A percentile compares a stretch with the other conserved stretches of the same genome.
These are phyloP conservation scores for Astur gentilis DNA, from an alignment of 2,113 vertebrate species.

Conservation along the genomic window DNA sequence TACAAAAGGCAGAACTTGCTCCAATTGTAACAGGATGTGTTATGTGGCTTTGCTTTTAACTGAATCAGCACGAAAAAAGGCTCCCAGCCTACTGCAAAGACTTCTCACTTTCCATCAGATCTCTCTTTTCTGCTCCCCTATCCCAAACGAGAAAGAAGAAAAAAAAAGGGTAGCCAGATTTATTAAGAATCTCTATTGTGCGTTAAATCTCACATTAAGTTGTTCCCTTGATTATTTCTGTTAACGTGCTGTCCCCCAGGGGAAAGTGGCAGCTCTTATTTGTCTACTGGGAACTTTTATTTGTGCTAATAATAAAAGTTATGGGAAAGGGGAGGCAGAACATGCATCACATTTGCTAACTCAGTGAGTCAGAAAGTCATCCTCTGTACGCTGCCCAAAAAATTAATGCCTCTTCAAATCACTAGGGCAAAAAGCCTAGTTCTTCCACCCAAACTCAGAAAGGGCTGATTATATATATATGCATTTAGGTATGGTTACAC, in stretches of 20 bases:
- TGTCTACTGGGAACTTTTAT: slow-evolving; percentile 33
- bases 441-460: background rate
- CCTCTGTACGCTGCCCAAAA: background rate
- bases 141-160: background rate
- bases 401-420: background rate
- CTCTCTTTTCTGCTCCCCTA: background rate
- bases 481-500: background rate
- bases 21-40: background rate
- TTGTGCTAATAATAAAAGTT: slow-evolving; percentile 42
- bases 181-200: background rate
- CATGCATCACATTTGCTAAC: background rate
- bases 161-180: background rate
- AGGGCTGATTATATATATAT: fast-evolving
- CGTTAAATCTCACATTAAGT: background rate
- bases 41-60: background rate
- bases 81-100: background rate
- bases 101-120: background rate
- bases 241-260: background rate
- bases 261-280: slow-evolving; percentile 46
- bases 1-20: background rate
- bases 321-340: background rate
- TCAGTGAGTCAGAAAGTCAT: background rate
- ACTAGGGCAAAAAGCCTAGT: background rate
- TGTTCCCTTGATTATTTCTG: background rate
- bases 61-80: background rate